These are phyloP conservation scores for Drosophila truncata DNA, from an alignment of 1,140 invertebrate species.

Conservation along the genomic window DNA sequence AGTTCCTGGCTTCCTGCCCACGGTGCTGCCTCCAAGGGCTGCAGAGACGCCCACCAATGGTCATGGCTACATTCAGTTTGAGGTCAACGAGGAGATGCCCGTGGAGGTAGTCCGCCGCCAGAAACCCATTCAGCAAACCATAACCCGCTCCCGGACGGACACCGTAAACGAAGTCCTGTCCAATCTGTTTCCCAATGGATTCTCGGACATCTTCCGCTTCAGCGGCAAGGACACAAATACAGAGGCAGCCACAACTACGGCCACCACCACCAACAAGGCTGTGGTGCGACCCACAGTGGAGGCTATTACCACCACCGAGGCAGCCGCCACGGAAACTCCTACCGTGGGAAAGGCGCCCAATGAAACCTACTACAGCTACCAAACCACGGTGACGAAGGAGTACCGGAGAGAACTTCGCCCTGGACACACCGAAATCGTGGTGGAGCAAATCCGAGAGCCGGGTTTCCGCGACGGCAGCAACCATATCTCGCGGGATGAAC, in stretches of 20 bases:
- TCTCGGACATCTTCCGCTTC: slow-evolving; percentile 80
- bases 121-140: slow-evolving; percentile 29
- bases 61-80: slow-evolving; percentile 77
- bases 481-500: slow-evolving; percentile 68
- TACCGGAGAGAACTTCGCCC: slow-evolving; percentile 69
- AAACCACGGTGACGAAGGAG: slow-evolving; percentile 72
- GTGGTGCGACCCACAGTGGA: slow-evolving; percentile 28
- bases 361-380: slow-evolving; percentile 67
- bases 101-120: slow-evolving; percentile 18
- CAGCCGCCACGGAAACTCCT: background rate
- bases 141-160: slow-evolving; percentile 45
- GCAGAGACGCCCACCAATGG: slow-evolving; percentile 47
- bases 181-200: slow-evolving; percentile 79
- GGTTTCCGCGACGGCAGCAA: slow-evolving; percentile 66
- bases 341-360: slow-evolving; percentile 14
- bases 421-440: slow-evolving; percentile 76
- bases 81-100: slow-evolving; percentile 61
- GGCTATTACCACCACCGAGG: slow-evolving; percentile 4
- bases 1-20: slow-evolving; percentile 53
- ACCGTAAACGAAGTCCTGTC: slow-evolving; percentile 78
- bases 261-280: slow-evolving; percentile 44
- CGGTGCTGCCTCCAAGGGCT: slow-evolving; percentile 18
- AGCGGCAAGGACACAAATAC: slow-evolving; percentile 55
- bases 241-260: slow-evolving; percentile 28
- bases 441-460: slow-evolving; percentile 62